phyloP scores from a whole-genome alignment of 1,140 invertebrate genomes.

The Procambarus clarkii region DNA sequence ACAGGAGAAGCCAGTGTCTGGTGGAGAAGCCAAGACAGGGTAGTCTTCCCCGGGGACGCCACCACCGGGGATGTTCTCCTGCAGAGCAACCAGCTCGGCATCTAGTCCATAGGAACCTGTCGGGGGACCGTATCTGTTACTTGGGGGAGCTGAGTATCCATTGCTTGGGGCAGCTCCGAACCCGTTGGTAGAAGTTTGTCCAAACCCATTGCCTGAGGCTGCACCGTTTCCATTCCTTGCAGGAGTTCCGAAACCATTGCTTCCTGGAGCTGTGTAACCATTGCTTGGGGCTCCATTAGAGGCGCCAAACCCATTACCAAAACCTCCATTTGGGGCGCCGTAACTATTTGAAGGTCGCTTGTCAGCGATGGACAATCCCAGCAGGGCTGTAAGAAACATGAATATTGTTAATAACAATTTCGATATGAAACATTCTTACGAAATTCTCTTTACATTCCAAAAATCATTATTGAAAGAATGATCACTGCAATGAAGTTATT shows the following conservation, averaged over 20 bases:
- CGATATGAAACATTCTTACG: not conserved
- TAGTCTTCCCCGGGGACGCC: conserved; percentile 74
- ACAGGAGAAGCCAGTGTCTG: conserved; percentile 76
- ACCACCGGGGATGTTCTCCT: conserved; percentile 41
- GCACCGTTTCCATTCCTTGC: conserved; percentile 5
- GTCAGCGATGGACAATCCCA: conserved; percentile 18
- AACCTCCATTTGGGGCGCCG: not conserved
- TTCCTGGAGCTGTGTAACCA: not conserved
- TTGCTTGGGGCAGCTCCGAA: not conserved
- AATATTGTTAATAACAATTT: not conserved
- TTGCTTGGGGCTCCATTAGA: not conserved
- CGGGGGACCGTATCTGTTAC: not conserved
- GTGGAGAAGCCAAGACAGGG: conserved; percentile 74
- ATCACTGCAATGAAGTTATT: not conserved
- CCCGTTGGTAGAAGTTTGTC: not conserved
- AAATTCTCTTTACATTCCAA: not conserved
- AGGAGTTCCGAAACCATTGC: conserved; percentile 27
- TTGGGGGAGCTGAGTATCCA: conserved; percentile 64
- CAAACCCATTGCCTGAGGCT: not conserved
- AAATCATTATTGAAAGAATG: not conserved
- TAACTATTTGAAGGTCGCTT: not conserved
- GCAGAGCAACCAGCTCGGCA: not conserved
- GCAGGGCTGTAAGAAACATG: conserved; percentile 1
- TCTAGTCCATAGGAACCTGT: not conserved
- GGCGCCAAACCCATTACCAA: not conserved